Conservation (phyloP, 2,797 vertebrate genomes). For the Intellagama lesueurii region DNA sequence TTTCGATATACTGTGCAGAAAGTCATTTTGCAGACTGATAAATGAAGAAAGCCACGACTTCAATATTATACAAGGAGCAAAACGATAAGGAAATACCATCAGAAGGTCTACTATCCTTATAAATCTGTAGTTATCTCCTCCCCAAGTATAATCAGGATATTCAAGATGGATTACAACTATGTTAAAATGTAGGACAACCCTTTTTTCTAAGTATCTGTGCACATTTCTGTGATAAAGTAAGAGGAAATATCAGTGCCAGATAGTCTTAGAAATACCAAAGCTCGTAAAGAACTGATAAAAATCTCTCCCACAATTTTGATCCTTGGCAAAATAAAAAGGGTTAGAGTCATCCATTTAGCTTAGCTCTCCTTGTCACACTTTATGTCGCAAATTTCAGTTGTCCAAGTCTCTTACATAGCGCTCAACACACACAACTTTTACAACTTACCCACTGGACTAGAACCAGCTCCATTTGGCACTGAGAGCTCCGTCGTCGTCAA, state of each 20-base stretch:
- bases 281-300: neutral
- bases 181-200: neutral
- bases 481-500: slow-evolving; percentile 88
- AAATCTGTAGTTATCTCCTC: neutral
- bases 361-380: neutral
- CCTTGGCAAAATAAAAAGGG: neutral
- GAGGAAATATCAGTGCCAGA: neutral
- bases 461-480: slow-evolving; percentile 90
- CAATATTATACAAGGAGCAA: neutral
- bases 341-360: neutral
- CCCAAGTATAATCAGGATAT: neutral
- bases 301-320: neutral
- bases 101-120: neutral
- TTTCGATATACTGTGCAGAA: neutral
- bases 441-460: slow-evolving; percentile 89
- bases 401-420: neutral
- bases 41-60: neutral
- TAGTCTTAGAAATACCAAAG: neutral
- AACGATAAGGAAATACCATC: neutral
- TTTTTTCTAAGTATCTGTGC: neutral
- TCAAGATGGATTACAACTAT: neutral
- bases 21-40: neutral
- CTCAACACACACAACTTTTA: neutral
- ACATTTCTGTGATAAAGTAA: neutral
- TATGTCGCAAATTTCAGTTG: neutral